Base-by-base conservation (phyloP, 2,113 vertebrate species). In the Romanogobio albipinnatus region DNA sequence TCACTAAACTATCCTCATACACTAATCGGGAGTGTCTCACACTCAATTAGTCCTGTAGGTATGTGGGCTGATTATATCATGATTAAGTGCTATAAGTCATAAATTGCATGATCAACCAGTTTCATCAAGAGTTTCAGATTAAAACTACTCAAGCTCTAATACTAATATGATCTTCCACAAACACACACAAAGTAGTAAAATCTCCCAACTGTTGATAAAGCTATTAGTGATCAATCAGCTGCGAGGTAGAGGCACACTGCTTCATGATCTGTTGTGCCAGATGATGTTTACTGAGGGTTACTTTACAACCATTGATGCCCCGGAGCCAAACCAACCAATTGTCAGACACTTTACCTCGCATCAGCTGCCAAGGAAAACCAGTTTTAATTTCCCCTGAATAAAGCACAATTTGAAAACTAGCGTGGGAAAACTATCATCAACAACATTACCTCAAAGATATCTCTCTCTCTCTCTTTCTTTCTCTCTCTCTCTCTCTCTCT, bases 321-420 rank as follows among this genome's bases (percentile, higher is more conserved):
- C 5, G 2, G 22, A 81, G 66, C 62, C 39, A 71, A 82, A 71
- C 26, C 80, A 82, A 14, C 19, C 47, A 71, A 70, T 82, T 82
- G 66, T 58, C 61, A 49, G 78, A 9, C 43, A 49, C 43, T 51
- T 68, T 22, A 49, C 19, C n/a, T 56, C 17, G 36, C 17, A n/a
- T 22, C 29, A 39, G 64, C 45, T 82, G 81, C 81, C 81, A 82
- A 71, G 15, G 22, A 81, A 29, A 81, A 82, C 66, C 49, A 43
- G 66, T 70, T 82, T 82, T 70, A 7, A 81, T 49, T 49, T 53
- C 0, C 62, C 17, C 26, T 64, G 19, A 51, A 81, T 24, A 66
- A 81, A 49, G 51, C 61, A 76, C 70, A 61, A 68, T 59, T 84
- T 58, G 47, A 56, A 56, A 56, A 22, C 43, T 19, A 85, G 49